phyloP scores from a whole-genome alignment of 2,113 vertebrate species.

The Salvelinus namaycush region DNA sequence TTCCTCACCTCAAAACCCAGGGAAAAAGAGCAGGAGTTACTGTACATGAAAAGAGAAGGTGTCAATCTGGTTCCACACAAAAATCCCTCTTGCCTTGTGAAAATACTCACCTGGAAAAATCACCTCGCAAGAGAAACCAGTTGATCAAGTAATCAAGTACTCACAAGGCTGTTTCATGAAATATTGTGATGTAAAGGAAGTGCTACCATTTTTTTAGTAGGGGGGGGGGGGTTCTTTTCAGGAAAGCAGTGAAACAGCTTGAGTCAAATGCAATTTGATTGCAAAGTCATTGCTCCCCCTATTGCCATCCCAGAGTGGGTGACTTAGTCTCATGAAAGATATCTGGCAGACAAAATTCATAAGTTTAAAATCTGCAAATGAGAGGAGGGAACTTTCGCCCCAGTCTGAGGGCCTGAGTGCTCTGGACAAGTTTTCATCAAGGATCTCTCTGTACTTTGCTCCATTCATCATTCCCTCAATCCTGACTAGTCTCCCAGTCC shows the following conservation, averaged over 20 bases:
- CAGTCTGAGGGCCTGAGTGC: too few relatives aligned
- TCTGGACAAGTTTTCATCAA: too few relatives aligned
- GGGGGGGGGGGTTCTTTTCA: background rate
- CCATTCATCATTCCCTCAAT: too few relatives aligned
- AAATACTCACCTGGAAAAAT: too few relatives aligned
- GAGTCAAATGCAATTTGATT: conserved; percentile 15
- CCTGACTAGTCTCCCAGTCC: background rate
- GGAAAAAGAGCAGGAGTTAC: background rate
- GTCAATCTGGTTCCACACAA: background rate
- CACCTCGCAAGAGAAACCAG: too few relatives aligned
- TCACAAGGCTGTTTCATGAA: too few relatives aligned
- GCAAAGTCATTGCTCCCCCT: background rate
- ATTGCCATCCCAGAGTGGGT: background rate
- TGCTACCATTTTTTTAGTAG: too few relatives aligned
- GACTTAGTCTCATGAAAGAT: conserved; percentile 26
- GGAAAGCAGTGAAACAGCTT: background rate
- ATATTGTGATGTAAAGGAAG: too few relatives aligned
- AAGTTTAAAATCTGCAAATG: conserved; percentile 23
- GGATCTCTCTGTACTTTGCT: too few relatives aligned
- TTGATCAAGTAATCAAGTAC: too few relatives aligned
- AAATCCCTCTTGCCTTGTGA: too few relatives aligned
- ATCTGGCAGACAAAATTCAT: conserved; percentile 15
- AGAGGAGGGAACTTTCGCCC: background rate
- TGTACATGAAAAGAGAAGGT: background rate
- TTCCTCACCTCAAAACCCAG: background rate